These are phyloP conservation scores for Acrobasis consociella DNA, from an alignment of 2,888 invertebrate species.

Conservation along the genomic window DNA sequence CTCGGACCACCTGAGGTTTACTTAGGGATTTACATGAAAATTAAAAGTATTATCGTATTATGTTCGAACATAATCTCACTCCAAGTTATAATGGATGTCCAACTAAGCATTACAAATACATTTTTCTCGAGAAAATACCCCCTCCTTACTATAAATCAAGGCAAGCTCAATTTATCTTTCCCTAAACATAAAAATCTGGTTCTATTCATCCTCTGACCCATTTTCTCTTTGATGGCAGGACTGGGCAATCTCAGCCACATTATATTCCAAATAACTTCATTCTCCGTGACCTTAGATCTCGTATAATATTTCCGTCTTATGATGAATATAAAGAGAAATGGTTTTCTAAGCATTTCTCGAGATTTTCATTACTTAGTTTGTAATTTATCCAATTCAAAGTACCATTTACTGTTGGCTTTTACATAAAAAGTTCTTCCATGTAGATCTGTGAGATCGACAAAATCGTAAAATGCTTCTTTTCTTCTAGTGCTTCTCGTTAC, in stretches of 20 bases:
- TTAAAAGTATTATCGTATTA: conserved; percentile 19
- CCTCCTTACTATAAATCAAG: conserved; percentile 33
- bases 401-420: too few relatives aligned
- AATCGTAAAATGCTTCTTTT: too few relatives aligned
- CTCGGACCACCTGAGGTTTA: background rate
- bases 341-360: background rate
- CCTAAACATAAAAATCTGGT: conserved; percentile 21
- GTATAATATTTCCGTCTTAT: background rate
- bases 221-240: conserved; percentile 15
- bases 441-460: too few relatives aligned
- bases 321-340: background rate
- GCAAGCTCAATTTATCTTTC: conserved; percentile 30
- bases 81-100: conserved; percentile 20
- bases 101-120: conserved; percentile 23
- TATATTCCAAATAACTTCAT: background rate
- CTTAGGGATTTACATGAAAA: conserved; percentile 19
- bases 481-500: too few relatives aligned
- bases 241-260: conserved; percentile 15
- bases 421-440: too few relatives aligned
- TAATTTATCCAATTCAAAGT: too few relatives aligned
- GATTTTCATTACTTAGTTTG: too few relatives aligned
- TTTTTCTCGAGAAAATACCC: conserved; percentile 22
- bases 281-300: background rate
- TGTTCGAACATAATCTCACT: conserved; percentile 14
- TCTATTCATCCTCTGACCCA: conserved; percentile 22